phyloP scores from a whole-genome alignment of 2,113 vertebrate genomes.

The Meleagris gallopavo region DNA sequence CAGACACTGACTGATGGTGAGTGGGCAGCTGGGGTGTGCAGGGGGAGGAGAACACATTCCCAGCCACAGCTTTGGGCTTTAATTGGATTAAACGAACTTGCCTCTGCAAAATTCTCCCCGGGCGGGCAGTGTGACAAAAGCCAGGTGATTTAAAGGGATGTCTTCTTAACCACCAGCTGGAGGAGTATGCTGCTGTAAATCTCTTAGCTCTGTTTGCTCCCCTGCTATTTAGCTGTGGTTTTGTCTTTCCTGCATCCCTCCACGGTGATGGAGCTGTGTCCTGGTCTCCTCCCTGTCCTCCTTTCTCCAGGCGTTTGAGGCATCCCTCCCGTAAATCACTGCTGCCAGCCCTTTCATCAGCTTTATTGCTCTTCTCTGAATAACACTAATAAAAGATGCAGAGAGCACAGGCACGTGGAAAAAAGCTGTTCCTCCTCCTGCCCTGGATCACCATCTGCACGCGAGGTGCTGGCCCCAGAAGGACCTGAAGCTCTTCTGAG shows the following conservation, averaged over 20 bases:
- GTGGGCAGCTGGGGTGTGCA: not conserved
- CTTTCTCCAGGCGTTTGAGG: not conserved
- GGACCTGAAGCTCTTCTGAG: not conserved
- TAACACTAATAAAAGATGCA: not conserved
- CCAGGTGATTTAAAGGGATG: not conserved
- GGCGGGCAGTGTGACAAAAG: not conserved
- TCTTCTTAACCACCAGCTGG: not conserved
- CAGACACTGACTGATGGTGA: slow-evolving; percentile 98
- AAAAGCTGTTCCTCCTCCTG: not conserved
- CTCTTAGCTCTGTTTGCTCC: not conserved
- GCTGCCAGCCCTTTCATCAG: not conserved
- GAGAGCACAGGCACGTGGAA: not conserved
- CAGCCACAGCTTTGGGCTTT: not conserved
- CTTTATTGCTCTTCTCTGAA: not conserved
- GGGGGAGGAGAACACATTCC: not conserved
- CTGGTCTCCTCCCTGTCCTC: not conserved
- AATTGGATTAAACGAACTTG: not conserved
- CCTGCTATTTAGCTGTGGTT: rapidly evolving
- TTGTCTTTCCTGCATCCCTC: not conserved
- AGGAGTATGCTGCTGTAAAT: not conserved
- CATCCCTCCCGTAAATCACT: not conserved
- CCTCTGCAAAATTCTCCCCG: not conserved
- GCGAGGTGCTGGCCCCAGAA: not conserved
- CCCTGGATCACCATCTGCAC: not conserved
- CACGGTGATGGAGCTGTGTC: not conserved